Evolutionary conservation across 2,888 invertebrate genomes (phyloP), one percentile per base, ranked within the genome.

Genomic region (Athripsodes cinereus): DNA sequence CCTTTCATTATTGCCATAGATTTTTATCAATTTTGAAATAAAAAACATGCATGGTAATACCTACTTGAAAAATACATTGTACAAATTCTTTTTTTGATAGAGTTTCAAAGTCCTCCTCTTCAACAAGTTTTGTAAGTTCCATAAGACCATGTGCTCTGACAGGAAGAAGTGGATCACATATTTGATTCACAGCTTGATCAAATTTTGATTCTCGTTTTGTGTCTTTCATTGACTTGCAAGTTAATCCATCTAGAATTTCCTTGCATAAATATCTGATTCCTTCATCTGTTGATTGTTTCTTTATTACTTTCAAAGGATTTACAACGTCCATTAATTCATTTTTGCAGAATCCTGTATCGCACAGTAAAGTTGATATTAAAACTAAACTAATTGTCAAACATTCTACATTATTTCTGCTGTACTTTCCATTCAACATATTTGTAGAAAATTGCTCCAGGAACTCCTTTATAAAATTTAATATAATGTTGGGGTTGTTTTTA

Each of bases 81-180:
- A 92, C 69, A 63, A 82, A 80, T 63, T 84, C 81, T 67, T 85
- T 85, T 65, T 85, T 83, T 1, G 82, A 77, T 61, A 85, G 68
- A 10, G 86, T 80, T 66, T 84, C 83, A 22, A 74, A 65, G 72
- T 92, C 86, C 63, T 78, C 80, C 18, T 72, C 72, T 67, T 86
- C 81, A 52, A 93, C 78, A n/a, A 93, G 75, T 73, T 85, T 87
- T 16, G 83, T 83, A 16, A 94, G 71, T 52, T 81, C 74, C 65
- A 92, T 83, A 35, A 93, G 74, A 6, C 87, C 93, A 73, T 93
- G 92, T 11, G 88, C 92, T 69, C 87, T 80, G 0, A 88, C 83
- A n/a, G 92, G 92, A 50, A 93, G 70, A 57, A 89, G 69, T 22
- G 84, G 79, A 74, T 90, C 87, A 67, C 81, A 82, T 19, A 87